phyloP scores from a whole-genome alignment of 2,888 invertebrate species.

The Drosophila rubida region DNA sequence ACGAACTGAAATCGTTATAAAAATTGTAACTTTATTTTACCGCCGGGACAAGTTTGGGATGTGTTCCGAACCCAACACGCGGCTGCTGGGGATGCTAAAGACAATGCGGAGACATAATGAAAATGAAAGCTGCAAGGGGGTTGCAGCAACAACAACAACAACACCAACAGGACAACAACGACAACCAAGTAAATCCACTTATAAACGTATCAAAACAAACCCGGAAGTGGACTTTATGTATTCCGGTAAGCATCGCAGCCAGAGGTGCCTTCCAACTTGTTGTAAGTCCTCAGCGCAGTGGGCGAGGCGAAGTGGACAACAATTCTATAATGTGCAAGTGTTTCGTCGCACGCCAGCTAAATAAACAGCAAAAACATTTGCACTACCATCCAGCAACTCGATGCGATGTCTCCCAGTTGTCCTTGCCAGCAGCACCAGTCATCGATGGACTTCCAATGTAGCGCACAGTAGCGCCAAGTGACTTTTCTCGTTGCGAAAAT shows the following conservation, averaged over 20 bases:
- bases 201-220: conserved; percentile 45
- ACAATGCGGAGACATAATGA: conserved; percentile 51
- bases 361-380: neutral
- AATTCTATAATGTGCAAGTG: neutral
- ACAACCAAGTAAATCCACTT: conserved; percentile 40
- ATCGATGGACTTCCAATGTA: neutral
- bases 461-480: too few species aligned
- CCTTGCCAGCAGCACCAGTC: neutral
- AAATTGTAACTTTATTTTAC: conserved; percentile 68
- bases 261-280: conserved; percentile 20
- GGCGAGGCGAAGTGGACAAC: neutral
- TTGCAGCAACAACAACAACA: conserved; percentile 9
- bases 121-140: conserved; percentile 49
- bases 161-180: conserved; percentile 9
- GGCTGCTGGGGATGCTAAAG: conserved; percentile 44
- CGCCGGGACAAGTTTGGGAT: conserved; percentile 48
- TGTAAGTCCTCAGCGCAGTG: conserved; percentile 11
- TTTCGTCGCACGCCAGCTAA: neutral
- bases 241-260: conserved; percentile 11
- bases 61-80: conserved; percentile 7
- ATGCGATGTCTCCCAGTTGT: conserved; percentile 7
- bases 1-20: conserved; percentile 61
- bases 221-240: conserved; percentile 35
- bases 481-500: too few species aligned
- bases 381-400: neutral